These are phyloP conservation scores for Acrocephalus kingi DNA, from an alignment of 2,113 vertebrate genomes.

Conservation along the genomic window DNA sequence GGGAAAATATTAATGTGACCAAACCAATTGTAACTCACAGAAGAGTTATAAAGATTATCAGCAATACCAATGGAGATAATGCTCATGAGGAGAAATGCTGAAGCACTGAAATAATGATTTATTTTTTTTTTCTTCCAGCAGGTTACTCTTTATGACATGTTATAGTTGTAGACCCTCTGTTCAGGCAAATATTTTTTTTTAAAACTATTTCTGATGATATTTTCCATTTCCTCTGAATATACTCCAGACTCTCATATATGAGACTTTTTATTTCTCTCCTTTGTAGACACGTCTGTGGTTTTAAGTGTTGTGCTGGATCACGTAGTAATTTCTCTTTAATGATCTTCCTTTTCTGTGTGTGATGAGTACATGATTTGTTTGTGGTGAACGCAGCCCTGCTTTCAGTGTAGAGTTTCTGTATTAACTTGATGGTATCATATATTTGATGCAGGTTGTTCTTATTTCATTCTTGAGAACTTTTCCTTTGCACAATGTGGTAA, in stretches of 20 bases:
- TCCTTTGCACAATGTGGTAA: not conserved
- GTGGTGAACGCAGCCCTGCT: not conserved
- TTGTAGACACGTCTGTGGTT: not conserved
- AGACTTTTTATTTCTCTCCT: not conserved
- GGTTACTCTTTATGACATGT: not conserved
- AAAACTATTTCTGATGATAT: not conserved
- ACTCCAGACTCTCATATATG: not conserved
- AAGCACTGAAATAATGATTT: not conserved
- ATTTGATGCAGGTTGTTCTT: not conserved
- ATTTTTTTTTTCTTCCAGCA: not conserved
- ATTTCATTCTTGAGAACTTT: not conserved
- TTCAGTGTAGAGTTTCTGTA: not conserved
- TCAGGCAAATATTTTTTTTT: not conserved
- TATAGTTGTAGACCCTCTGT: not conserved
- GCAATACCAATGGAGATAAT: not conserved
- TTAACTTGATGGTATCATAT: not conserved
- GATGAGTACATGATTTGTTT: not conserved
- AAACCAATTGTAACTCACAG: not conserved
- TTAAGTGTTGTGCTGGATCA: not conserved
- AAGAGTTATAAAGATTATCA: not conserved
- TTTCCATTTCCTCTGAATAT: not conserved
- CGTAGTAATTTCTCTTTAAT: not conserved
- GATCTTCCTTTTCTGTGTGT: not conserved
- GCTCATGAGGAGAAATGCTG: not conserved
- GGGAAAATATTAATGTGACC: not conserved